Percentiles rank a stretch among this genome's conserved stretches.
Conservation (phyloP, 2,888 invertebrate genomes). For the Caenorhabditis becei region DNA sequence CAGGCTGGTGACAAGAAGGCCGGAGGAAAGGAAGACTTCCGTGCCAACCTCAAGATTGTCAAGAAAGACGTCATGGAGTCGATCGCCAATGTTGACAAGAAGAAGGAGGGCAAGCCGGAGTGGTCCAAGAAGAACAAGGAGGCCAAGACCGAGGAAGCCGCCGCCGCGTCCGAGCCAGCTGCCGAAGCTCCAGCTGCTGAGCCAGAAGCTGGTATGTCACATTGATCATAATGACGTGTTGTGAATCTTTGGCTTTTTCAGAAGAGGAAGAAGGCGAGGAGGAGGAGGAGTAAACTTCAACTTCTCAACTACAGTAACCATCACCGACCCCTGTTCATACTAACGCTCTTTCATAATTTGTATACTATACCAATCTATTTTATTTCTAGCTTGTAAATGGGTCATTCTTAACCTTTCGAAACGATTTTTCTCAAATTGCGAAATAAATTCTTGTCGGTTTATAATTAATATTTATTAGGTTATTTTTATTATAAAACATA, state of each 20-base stretch:
- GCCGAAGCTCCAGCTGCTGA: conserved; percentile 58
- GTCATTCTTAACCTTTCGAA: not conserved
- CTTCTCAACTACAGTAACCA: conserved; percentile 13
- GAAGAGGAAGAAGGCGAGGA: conserved; percentile 60
- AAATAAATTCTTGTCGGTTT: conserved; percentile 8
- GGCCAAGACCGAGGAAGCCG: conserved; percentile 63
- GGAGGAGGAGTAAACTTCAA: conserved; percentile 59
- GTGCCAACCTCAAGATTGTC: conserved; percentile 98
- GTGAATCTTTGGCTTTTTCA: conserved; percentile 38
- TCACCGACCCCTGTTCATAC: not conserved
- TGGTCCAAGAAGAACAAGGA: conserved; percentile 78
- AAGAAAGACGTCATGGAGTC: conserved; percentile 89
- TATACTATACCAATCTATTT: not conserved
- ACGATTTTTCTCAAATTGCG: not conserved
- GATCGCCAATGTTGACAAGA: conserved; percentile 73
- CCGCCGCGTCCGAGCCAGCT: conserved; percentile 49
- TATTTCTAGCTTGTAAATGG: conserved; percentile 5
- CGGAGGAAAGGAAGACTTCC: conserved; percentile 82
- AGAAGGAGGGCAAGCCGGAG: conserved; percentile 81
- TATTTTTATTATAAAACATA: no score
- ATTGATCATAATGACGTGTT: not conserved
- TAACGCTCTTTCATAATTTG: not conserved
- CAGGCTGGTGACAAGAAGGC: conserved; percentile 59
- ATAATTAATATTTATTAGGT: no score
- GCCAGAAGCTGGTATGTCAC: conserved; percentile 55